Conservation (phyloP, 2,113 vertebrate species). For the Perca fluviatilis region DNA sequence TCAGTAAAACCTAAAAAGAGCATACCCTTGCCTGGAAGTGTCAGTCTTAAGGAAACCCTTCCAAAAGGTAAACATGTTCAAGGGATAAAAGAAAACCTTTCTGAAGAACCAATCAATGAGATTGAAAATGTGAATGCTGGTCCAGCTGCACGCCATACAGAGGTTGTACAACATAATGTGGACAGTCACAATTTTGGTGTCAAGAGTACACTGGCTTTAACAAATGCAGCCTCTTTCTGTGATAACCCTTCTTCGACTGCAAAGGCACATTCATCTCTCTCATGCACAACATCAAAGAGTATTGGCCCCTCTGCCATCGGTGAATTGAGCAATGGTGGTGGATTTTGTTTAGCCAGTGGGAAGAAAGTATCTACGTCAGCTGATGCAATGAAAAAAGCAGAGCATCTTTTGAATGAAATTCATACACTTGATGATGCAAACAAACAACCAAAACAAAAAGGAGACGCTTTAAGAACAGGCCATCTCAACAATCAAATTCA, state of each 20-base stretch:
- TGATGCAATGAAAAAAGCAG: slow-evolving; percentile 50
- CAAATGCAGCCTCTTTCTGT: slow-evolving; percentile 77
- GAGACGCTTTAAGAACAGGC: not conserved
- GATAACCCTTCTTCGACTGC: slow-evolving; percentile 78
- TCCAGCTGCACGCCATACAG: not conserved
- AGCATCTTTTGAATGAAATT: slow-evolving; percentile 82
- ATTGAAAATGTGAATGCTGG: slow-evolving; percentile 19
- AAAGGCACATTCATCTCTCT: slow-evolving; percentile 53
- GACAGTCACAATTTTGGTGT: slow-evolving; percentile 71
- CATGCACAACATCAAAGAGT: slow-evolving; percentile 17
- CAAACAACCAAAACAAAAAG: slow-evolving; percentile 5
- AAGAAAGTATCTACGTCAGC: slow-evolving; percentile 61
- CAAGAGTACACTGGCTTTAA: slow-evolving; percentile 78
- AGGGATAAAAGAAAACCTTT: slow-evolving; percentile 45
- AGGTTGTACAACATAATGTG: not conserved
- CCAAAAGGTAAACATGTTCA: slow-evolving; percentile 6
- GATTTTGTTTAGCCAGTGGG: slow-evolving; percentile 83
- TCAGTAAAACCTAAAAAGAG: not conserved
- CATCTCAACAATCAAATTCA: not conserved
- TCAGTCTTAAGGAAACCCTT: slow-evolving; percentile 50
- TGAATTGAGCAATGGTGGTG: slow-evolving; percentile 60
- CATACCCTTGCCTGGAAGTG: not conserved
- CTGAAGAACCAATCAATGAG: slow-evolving; percentile 73
- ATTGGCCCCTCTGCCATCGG: slow-evolving; percentile 5
- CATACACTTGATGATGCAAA: slow-evolving; percentile 41